Percentiles rank a stretch among this genome's conserved stretches.
Conservation (phyloP, 2,888 invertebrate genomes). For the Pyrocoelia pectoralis region DNA sequence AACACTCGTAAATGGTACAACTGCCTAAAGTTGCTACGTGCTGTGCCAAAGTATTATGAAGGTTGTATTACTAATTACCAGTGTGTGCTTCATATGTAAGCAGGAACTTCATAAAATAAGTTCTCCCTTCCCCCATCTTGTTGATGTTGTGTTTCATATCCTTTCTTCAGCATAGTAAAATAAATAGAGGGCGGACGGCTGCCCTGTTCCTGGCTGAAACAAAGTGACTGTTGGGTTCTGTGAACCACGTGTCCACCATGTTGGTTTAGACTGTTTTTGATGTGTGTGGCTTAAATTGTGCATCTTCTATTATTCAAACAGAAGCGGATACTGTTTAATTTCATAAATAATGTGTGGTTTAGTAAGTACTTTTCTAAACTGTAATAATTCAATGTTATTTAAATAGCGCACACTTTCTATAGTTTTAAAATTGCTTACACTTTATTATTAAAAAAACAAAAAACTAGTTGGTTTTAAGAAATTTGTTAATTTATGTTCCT, state of each 20-base stretch:
- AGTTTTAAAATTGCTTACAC: conserved; percentile 33
- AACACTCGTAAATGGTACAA: conserved; percentile 73
- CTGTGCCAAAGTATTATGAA: conserved; percentile 41
- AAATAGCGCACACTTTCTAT: conserved; percentile 50
- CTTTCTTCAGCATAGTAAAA: conserved; percentile 49
- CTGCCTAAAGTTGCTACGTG: conserved; percentile 56
- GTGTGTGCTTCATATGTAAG: conserved; percentile 46
- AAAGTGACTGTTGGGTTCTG: conserved; percentile 58
- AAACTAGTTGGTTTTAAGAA: conserved; percentile 38
- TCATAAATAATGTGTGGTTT: conserved; percentile 36
- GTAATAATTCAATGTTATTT: conserved; percentile 53
- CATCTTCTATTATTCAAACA: conserved; percentile 35
- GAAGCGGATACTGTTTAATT: conserved; percentile 43
- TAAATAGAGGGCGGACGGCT: conserved; percentile 54
- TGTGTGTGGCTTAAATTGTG: conserved; percentile 46
- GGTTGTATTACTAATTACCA: conserved; percentile 42
- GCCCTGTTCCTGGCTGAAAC: conserved; percentile 55
- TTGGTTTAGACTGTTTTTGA: conserved; percentile 49
- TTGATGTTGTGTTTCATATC: conserved; percentile 47
- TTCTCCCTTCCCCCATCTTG: conserved; percentile 35
- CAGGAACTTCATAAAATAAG: conserved; percentile 38
- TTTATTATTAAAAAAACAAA: conserved; percentile 18
- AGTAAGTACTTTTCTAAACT: conserved; percentile 57
- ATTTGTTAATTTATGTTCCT: conserved; percentile 48
- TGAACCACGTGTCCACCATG: conserved; percentile 53